Evolutionary conservation across 2,797 vertebrate genomes (phyloP).

Genomic region (Rhabdophis nuchalis): DNA sequence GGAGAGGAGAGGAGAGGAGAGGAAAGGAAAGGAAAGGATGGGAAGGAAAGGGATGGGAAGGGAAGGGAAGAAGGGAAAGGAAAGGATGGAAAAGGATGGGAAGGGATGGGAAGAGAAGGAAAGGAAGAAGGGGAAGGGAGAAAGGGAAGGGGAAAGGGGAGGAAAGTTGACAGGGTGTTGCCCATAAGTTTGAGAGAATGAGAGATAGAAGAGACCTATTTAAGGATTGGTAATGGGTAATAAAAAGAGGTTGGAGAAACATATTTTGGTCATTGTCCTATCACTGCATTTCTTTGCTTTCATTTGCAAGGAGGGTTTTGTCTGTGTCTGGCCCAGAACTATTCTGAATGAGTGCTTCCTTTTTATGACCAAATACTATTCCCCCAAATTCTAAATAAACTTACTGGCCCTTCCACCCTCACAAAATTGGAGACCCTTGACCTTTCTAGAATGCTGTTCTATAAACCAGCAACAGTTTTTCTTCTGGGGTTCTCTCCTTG

Average conservation of each 20-base stretch:
- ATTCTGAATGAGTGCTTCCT: background rate
- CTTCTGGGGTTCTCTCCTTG: constrained; percentile 36
- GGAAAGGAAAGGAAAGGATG: no score
- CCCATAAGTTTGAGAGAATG: background rate
- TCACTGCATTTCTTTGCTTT: background rate
- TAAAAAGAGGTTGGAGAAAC: background rate
- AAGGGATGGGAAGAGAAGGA: no score
- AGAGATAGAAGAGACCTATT: background rate
- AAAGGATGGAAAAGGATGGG: no score
- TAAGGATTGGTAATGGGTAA: background rate
- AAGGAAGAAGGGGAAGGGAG: no score
- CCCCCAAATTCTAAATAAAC: background rate
- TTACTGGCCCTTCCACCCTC: background rate
- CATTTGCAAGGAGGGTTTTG: background rate
- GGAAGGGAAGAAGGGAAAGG: no score
- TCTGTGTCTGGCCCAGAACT: background rate
- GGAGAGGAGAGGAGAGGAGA: no score
- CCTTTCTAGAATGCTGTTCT: constrained; percentile 55
- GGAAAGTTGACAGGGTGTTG: background rate
- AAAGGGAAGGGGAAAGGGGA: no score
- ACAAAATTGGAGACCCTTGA: background rate
- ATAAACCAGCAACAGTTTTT: constrained; percentile 49
- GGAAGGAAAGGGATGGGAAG: no score
- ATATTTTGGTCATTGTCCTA: background rate
- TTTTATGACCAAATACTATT: background rate